phyloP scores from a whole-genome alignment of 1,140 invertebrate species.

The Rhopalosiphum padi region DNA sequence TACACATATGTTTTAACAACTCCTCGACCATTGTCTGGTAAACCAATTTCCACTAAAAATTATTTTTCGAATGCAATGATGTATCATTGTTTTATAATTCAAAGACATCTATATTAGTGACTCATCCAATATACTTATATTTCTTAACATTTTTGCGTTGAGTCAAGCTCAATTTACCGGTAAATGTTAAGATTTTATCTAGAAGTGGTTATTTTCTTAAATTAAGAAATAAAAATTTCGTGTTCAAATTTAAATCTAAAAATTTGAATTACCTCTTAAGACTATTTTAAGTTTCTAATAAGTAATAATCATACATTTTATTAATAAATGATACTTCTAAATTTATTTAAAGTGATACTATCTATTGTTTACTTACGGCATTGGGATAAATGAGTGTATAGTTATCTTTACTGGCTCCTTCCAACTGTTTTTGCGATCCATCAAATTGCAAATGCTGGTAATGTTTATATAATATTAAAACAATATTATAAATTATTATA shows the following conservation, averaged over 20 bases:
- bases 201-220: background rate
- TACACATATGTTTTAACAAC: background rate
- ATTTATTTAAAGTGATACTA: background rate
- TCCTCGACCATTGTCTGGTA: background rate
- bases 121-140: background rate
- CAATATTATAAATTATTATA: too few relatives aligned
- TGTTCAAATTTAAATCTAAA: background rate
- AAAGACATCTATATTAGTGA: background rate
- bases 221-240: background rate
- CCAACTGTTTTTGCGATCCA: background rate
- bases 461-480: background rate
- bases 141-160: background rate
- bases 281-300: background rate
- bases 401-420: background rate
- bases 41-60: background rate
- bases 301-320: background rate
- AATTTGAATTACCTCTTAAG: background rate
- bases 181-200: background rate
- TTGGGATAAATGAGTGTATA: background rate
- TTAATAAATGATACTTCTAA: background rate
- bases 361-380: background rate
- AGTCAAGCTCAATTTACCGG: background rate
- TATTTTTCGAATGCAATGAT: background rate
- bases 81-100: background rate
- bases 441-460: constrained; percentile 5